These are phyloP conservation scores for Calameuta filiformis DNA, from an alignment of 2,888 invertebrate genomes.

Conservation along the genomic window DNA sequence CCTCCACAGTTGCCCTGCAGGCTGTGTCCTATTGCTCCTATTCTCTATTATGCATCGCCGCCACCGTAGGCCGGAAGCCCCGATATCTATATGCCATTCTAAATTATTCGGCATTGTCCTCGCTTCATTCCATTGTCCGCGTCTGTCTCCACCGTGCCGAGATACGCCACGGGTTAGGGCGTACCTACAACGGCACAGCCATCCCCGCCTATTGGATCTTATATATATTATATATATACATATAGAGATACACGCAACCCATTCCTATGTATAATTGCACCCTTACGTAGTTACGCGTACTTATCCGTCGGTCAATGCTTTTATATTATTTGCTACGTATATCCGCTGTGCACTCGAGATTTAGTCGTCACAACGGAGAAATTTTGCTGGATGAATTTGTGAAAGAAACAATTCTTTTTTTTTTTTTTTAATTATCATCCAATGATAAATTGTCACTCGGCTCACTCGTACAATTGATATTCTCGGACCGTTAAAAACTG, in stretches of 20 bases:
- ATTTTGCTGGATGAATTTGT: not conserved
- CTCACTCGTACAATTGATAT: slow-evolving; percentile 22
- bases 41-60: slow-evolving; percentile 59
- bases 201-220: not conserved
- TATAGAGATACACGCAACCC: slow-evolving; percentile 3
- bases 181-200: slow-evolving; percentile 40
- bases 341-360: not conserved
- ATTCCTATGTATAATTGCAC: not conserved
- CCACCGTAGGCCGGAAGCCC: slow-evolving; percentile 53
- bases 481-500: slow-evolving; percentile 29
- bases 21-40: slow-evolving; percentile 64
- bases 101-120: slow-evolving; percentile 65
- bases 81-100: slow-evolving; percentile 63
- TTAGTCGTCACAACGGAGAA: not conserved
- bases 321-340: not conserved
- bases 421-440: not conserved
- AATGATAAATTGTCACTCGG: not conserved
- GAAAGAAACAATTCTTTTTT: not conserved
- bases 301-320: not conserved
- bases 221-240: slow-evolving; percentile 23
- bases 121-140: slow-evolving; percentile 63
- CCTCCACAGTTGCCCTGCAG: slow-evolving; percentile 60
- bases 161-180: slow-evolving; percentile 55
- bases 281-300: not conserved
- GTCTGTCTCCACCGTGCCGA: slow-evolving; percentile 61